Conservation (phyloP, 2,113 vertebrate genomes). For the Eurypyga helias region DNA sequence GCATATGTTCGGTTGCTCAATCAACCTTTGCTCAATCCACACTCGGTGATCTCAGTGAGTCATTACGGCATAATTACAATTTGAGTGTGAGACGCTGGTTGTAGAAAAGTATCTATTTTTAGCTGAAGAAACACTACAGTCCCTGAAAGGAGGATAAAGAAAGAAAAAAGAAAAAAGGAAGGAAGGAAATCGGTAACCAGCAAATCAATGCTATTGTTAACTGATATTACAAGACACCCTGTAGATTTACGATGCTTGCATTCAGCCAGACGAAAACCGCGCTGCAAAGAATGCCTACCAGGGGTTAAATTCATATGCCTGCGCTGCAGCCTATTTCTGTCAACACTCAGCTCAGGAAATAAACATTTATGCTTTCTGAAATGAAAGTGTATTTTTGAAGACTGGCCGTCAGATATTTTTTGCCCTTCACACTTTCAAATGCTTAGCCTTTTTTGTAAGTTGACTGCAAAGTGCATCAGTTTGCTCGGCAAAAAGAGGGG, state of each 20-base stretch:
- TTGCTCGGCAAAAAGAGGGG: constrained; percentile 60
- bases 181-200: constrained; percentile 25
- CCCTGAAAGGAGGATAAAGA: not conserved
- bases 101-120: constrained; percentile 69
- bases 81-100: constrained; percentile 40
- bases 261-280: constrained; percentile 31
- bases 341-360: constrained; percentile 78
- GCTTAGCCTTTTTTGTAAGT: constrained; percentile 86
- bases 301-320: constrained; percentile 86
- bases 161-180: not conserved
- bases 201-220: constrained; percentile 67
- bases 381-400: constrained; percentile 85
- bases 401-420: constrained; percentile 85
- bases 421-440: constrained; percentile 87
- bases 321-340: constrained; percentile 85
- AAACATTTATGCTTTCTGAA: constrained; percentile 86
- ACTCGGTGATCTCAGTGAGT: constrained; percentile 46
- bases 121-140: constrained; percentile 41
- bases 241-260: constrained; percentile 46
- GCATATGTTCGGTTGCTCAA: not conserved
- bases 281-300: constrained; percentile 73
- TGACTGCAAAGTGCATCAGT: constrained; percentile 82
- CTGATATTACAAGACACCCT: constrained; percentile 56
- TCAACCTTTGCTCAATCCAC: constrained; percentile 52
- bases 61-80: constrained; percentile 60